phyloP scores from a whole-genome alignment of 1,140 invertebrate genomes.

The Planococcus citri region DNA sequence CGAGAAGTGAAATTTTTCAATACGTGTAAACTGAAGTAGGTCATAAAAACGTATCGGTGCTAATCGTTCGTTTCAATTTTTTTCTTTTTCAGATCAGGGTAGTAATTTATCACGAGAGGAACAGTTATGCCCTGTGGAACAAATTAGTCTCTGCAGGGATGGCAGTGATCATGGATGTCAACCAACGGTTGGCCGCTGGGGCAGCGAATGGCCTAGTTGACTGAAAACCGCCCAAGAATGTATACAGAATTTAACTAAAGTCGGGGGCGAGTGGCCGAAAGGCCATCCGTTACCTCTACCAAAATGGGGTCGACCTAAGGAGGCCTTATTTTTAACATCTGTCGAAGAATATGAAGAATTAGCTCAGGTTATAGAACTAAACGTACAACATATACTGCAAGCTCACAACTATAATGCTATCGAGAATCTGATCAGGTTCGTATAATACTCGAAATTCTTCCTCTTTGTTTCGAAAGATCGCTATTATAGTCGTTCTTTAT shows the following conservation, averaged over 20 bases:
- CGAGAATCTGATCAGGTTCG: slow-evolving; percentile 56
- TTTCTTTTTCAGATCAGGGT: background rate
- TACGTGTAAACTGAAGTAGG: background rate
- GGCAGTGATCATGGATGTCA: slow-evolving; percentile 44
- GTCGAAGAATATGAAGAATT: slow-evolving; percentile 66
- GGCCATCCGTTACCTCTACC: slow-evolving; percentile 54
- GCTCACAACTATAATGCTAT: slow-evolving; percentile 75
- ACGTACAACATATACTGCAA: slow-evolving; percentile 59
- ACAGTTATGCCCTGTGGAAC: slow-evolving; percentile 17
- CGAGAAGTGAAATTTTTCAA: background rate
- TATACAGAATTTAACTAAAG: slow-evolving; percentile 23
- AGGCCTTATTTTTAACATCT: slow-evolving; percentile 40
- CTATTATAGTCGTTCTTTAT: too few species aligned
- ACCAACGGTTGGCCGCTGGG: slow-evolving; percentile 69
- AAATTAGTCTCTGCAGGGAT: slow-evolving; percentile 41
- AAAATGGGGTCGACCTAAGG: slow-evolving; percentile 42
- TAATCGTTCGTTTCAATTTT: background rate
- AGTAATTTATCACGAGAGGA: background rate
- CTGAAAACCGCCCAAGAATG: slow-evolving; percentile 41
- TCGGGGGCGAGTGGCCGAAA: slow-evolving; percentile 39
- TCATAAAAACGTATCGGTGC: background rate
- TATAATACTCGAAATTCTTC: too few species aligned
- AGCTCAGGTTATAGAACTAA: slow-evolving; percentile 56
- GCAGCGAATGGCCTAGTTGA: slow-evolving; percentile 85
- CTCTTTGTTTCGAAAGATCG: too few species aligned